Conservation (phyloP, 2,888 invertebrate species). For the Melikaiella ostensackeni region DNA sequence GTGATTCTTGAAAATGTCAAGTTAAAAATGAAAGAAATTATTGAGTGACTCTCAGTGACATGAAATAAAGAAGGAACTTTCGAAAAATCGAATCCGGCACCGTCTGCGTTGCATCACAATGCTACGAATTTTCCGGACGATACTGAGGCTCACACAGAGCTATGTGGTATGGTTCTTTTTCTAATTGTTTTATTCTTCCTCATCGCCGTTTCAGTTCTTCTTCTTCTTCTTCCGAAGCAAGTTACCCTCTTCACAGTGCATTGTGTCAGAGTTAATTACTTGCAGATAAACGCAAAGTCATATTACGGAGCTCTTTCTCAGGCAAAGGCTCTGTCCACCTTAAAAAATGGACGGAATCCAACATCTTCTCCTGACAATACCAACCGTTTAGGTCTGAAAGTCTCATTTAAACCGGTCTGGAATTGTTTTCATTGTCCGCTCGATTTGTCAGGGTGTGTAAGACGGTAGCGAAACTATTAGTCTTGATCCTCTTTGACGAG, state of each 20-base stretch:
- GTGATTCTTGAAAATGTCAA: neutral
- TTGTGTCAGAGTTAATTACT: conserved; percentile 76
- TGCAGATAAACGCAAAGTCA: conserved; percentile 75
- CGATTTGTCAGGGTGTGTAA: conserved; percentile 75
- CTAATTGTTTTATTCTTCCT: neutral
- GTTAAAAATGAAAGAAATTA: neutral
- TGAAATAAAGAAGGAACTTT: neutral
- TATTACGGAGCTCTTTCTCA: conserved; percentile 61
- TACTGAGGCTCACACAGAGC: neutral
- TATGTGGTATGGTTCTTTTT: neutral
- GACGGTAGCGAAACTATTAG: conserved; percentile 74
- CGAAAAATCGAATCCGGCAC: neutral
- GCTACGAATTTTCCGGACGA: neutral
- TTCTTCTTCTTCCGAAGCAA: conserved; percentile 7
- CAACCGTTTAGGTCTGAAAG: conserved; percentile 68
- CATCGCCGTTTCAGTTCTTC: neutral
- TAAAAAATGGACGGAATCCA: conserved; percentile 54
- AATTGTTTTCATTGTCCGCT: conserved; percentile 75
- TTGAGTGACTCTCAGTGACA: neutral
- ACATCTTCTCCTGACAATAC: conserved; percentile 63
- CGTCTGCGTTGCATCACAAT: neutral
- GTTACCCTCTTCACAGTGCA: conserved; percentile 53
- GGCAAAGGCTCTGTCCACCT: conserved; percentile 43
- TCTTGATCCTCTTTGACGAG: conserved; percentile 47
- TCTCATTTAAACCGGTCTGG: conserved; percentile 63